phyloP scores from a whole-genome alignment of 2,888 invertebrate species.

The Eurytoma adleriae region DNA sequence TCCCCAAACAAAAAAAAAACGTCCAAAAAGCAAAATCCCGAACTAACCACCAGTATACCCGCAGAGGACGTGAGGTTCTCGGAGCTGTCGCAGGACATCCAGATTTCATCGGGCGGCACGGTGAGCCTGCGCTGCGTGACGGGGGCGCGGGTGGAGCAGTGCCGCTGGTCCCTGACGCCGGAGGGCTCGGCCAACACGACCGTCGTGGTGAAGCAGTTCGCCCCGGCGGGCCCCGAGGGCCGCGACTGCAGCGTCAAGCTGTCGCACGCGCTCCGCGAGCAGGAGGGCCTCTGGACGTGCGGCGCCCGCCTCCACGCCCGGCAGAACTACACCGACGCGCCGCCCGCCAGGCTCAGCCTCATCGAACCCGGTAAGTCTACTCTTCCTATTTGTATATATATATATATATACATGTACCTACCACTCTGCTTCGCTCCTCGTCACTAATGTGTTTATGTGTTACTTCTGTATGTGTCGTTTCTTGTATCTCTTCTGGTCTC shows the following conservation, averaged over 20 bases:
- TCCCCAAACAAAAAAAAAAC: too few relatives aligned
- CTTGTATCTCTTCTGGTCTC: too few relatives aligned
- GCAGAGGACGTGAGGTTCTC: constrained; percentile 72
- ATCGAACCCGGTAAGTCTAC: constrained; percentile 72
- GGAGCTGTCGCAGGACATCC: constrained; percentile 73
- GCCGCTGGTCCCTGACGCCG: constrained; percentile 73
- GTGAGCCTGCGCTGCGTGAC: constrained; percentile 72
- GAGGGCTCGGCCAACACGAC: constrained; percentile 70
- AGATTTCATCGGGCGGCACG: constrained; percentile 71
- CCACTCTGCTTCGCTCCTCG: too few relatives aligned
- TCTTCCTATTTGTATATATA: too few relatives aligned
- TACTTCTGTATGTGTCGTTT: too few relatives aligned
- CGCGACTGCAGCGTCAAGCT: constrained; percentile 73
- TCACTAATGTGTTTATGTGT: too few relatives aligned
- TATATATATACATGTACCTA: too few relatives aligned
- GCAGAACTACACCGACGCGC: constrained; percentile 71
- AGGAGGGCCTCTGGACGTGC: constrained; percentile 74
- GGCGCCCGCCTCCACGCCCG: constrained; percentile 70
- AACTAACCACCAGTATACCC: too few relatives aligned
- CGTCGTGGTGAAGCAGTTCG: constrained; percentile 72
- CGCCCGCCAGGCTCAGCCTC: constrained; percentile 72
- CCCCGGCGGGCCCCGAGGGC: constrained; percentile 70
- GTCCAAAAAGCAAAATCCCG: too few relatives aligned
- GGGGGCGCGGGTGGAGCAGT: constrained; percentile 70
- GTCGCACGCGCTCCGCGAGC: constrained; percentile 70